phyloP scores from a whole-genome alignment of 2,113 vertebrate species.

The Cavia porcellus region DNA sequence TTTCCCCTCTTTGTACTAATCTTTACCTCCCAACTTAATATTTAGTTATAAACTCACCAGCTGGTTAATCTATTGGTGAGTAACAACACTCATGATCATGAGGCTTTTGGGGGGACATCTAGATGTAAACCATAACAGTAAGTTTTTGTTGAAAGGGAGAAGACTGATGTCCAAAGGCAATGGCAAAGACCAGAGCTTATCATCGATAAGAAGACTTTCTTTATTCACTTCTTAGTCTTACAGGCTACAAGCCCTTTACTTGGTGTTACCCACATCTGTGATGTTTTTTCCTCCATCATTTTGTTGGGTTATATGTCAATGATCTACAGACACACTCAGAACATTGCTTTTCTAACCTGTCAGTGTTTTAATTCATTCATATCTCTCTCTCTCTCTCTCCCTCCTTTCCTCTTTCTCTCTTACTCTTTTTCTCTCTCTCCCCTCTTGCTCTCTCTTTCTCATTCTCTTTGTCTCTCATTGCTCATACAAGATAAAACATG shows the following conservation, averaged over 20 bases:
- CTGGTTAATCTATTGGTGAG: background rate
- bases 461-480: too few species aligned
- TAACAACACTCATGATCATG: background rate
- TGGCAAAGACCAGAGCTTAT: background rate
- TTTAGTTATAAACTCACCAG: background rate
- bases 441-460: background rate
- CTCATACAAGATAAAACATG: background rate
- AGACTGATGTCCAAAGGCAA: background rate
- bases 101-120: background rate
- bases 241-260: background rate
- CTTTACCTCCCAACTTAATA: background rate
- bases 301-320: background rate
- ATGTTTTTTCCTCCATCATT: background rate
- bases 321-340: background rate
- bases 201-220: background rate
- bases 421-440: too few species aligned
- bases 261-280: background rate
- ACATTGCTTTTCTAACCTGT: background rate
- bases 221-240: background rate
- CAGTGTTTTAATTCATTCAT: background rate
- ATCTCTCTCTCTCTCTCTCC: background rate
- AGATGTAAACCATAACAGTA: background rate
- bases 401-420: background rate
- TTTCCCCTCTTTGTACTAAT: background rate
- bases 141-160: background rate